Conservation (phyloP, 2,113 vertebrate species). For the Ochotona princeps region DNA sequence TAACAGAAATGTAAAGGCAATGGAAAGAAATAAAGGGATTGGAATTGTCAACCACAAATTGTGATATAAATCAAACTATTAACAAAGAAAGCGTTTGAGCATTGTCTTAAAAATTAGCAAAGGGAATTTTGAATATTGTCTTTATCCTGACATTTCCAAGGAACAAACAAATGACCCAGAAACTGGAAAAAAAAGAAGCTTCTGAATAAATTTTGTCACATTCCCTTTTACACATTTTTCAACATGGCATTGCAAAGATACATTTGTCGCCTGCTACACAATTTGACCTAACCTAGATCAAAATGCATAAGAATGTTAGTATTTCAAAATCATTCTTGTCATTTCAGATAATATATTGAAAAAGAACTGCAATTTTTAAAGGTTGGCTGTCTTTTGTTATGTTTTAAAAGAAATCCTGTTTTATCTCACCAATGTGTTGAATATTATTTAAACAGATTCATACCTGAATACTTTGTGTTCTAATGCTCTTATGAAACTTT, state of each 20-base stretch:
- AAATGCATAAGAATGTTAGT: constrained; percentile 62
- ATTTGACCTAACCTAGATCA: constrained; percentile 78
- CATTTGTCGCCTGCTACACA: constrained; percentile 56
- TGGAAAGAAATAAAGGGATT: constrained; percentile 51
- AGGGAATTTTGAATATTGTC: constrained; percentile 65
- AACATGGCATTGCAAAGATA: constrained; percentile 49
- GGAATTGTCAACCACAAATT: constrained; percentile 46
- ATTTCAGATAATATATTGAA: constrained; percentile 58
- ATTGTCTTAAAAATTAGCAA: constrained; percentile 61
- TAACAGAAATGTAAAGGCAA: neutral
- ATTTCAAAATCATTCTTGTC: constrained; percentile 76
- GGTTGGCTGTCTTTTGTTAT: neutral
- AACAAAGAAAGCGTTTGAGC: constrained; percentile 29
- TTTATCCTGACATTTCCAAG: constrained; percentile 76
- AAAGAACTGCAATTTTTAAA: constrained; percentile 70
- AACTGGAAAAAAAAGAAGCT: constrained; percentile 59
- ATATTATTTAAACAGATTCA: constrained; percentile 42
- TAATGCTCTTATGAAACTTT: neutral
- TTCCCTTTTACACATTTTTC: constrained; percentile 75
- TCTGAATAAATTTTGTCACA: constrained; percentile 68
- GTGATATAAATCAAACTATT: constrained; percentile 56
- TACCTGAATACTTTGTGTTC: constrained; percentile 25
- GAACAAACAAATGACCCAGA: constrained; percentile 79
- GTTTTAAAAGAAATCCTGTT: constrained; percentile 54
- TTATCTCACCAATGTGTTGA: constrained; percentile 66